Evolutionary conservation across 2,113 vertebrate species (phyloP), one percentile per base, ranked within the genome.

Genomic region (Melanotaenia duboulayi): DNA sequence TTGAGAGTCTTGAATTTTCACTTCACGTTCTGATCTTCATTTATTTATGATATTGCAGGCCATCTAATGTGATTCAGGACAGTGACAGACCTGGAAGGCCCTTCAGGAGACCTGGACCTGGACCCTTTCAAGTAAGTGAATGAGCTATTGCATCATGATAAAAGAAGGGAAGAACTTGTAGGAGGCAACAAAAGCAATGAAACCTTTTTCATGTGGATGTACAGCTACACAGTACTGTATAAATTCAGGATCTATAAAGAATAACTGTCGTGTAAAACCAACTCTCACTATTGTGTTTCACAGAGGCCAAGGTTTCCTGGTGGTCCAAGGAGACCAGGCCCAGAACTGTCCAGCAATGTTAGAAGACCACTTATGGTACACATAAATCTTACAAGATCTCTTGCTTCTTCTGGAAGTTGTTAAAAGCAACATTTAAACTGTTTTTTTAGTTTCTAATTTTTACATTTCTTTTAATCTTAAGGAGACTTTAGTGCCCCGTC

Each of bases 351-450:
- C 0, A 85, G 83, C 22, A 52, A 86, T 48, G 2, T 91, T n/a
- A 79, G 91, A 78, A 90, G 90, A 68, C 93, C 93, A 0, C 89
- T 94, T 49, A 94, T 94, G 94, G 94, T 95, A 83, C 48, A 81
- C 28, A 4, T 8, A 2, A 5, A 2, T 51, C 25, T 12, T 17
- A 1, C 14, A 17, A 46, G 39, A 42, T 56, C 25, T 23, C 2
- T 23, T 22, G 2, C 20, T 46, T 46, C 8, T 7, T 12, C 14
- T 68, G 9, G 23, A 22, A 49, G n/a, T 39, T 50, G 2, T 28
- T 13, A 23, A 4, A 44, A 54, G 9, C 11, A 2, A 9, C 11
- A 48, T 40, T 12, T 0, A 4, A 7, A 55, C 19, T 16, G 0
- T 13, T 32, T 70, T 58, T 1, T 51, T 35, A 11, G 11, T 37